phyloP scores from a whole-genome alignment of 2,888 invertebrate genomes.

The Papilio elwesi region DNA sequence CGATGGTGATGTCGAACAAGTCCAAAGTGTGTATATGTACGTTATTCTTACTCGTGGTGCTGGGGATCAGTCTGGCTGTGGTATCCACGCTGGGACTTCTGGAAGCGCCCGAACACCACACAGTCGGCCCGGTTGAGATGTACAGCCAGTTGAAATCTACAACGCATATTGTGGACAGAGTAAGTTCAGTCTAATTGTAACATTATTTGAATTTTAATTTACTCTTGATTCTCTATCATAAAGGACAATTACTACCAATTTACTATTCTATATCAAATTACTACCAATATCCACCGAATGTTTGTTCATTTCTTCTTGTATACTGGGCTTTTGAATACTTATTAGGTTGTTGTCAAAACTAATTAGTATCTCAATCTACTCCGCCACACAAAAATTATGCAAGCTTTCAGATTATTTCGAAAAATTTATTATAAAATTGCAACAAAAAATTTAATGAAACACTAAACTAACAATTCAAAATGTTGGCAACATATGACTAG shows the following conservation, averaged over 20 bases:
- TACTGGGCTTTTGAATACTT: too few species aligned
- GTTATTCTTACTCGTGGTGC: slow-evolving; percentile 59
- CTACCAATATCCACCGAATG: too few species aligned
- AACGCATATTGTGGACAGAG: slow-evolving; percentile 55
- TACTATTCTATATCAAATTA: neutral
- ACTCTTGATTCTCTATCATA: too few species aligned
- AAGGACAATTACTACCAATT: too few species aligned
- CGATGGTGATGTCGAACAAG: slow-evolving; percentile 72
- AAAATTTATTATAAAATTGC: neutral
- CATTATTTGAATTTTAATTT: neutral
- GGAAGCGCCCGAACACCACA: slow-evolving; percentile 54
- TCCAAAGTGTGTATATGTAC: slow-evolving; percentile 69
- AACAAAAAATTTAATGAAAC: slow-evolving; percentile 1
- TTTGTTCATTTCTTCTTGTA: too few species aligned
- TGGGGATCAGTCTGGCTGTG: slow-evolving; percentile 68
- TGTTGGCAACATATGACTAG: neutral
- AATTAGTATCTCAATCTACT: too few species aligned
- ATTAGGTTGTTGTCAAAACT: too few species aligned
- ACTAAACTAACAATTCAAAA: slow-evolving; percentile 17
- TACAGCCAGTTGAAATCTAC: slow-evolving; percentile 60
- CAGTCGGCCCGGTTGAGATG: slow-evolving; percentile 64
- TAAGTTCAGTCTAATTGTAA: slow-evolving; percentile 52
- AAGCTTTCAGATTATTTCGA: too few species aligned
- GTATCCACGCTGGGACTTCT: slow-evolving; percentile 60
- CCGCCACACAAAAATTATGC: too few species aligned